These are phyloP conservation scores for Tadarida brasiliensis DNA, from an alignment of 2,797 vertebrate genomes.

Conservation along the genomic window DNA sequence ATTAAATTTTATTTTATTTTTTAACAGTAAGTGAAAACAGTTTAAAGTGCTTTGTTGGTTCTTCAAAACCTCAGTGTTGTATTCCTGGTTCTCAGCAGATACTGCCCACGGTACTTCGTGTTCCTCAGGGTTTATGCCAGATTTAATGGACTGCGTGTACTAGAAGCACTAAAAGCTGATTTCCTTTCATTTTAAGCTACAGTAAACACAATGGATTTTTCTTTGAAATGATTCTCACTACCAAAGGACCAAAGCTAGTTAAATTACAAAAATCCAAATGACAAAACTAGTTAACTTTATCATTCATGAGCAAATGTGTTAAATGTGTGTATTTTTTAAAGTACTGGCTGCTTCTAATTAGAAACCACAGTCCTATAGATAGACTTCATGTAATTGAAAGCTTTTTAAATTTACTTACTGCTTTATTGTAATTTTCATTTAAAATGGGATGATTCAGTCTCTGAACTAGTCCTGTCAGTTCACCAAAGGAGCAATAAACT, in stretches of 20 bases:
- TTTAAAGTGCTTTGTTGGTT: constrained; percentile 81
- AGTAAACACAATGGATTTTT: constrained; percentile 82
- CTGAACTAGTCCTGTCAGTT: constrained; percentile 1
- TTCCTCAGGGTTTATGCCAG: constrained; percentile 80
- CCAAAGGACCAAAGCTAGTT: constrained; percentile 58
- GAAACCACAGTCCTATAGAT: neutral
- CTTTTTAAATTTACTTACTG: constrained; percentile 42
- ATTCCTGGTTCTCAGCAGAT: constrained; percentile 86
- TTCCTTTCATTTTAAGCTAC: constrained; percentile 84
- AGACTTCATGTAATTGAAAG: constrained; percentile 25
- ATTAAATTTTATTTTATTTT: constrained; percentile 82
- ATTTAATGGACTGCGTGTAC: constrained; percentile 84
- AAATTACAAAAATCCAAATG: constrained; percentile 25
- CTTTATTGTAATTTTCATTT: constrained; percentile 58
- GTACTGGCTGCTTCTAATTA: constrained; percentile 53
- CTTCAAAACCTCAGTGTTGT: constrained; percentile 80
- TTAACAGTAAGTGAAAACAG: constrained; percentile 71
- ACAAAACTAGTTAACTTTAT: constrained; percentile 56
- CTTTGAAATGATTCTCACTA: constrained; percentile 77
- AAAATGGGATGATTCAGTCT: constrained; percentile 2
- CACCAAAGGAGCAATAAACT: constrained; percentile 48
- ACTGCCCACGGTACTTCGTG: constrained; percentile 82
- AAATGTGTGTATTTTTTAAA: constrained; percentile 45
- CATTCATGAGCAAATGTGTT: constrained; percentile 63
- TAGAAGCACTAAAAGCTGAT: constrained; percentile 83